Percentiles rank a stretch among this genome's conserved stretches.
These are phyloP conservation scores for Eurystomus gularis DNA, from an alignment of 2,113 vertebrate species.

Conservation along the genomic window DNA sequence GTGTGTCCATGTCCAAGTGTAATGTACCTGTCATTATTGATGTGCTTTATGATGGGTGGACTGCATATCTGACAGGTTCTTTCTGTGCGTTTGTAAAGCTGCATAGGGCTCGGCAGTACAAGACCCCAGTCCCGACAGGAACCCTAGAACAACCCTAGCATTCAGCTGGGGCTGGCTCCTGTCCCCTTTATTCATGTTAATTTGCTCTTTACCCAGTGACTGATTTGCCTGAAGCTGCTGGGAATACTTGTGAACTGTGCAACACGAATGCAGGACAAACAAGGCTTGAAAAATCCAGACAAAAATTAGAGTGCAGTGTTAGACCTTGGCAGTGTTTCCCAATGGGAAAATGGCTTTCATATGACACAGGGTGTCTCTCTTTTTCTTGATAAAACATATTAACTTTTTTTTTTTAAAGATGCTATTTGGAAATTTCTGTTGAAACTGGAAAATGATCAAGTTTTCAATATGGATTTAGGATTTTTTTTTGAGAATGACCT, in stretches of 20 bases:
- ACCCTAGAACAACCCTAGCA: neutral
- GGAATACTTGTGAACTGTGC: neutral
- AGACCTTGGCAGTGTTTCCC: neutral
- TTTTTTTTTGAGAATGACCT: neutral
- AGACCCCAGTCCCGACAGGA: neutral
- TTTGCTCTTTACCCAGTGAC: neutral
- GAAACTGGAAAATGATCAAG: neutral
- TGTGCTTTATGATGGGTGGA: neutral
- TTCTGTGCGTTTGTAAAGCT: neutral
- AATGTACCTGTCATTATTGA: constrained; percentile 25
- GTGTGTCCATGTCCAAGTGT: neutral
- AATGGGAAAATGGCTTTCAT: neutral
- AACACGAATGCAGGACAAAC: neutral
- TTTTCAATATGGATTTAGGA: neutral
- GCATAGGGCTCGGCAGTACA: fast-evolving
- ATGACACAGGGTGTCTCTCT: neutral
- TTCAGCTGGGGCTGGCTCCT: neutral
- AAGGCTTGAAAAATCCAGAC: neutral
- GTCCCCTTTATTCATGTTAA: neutral
- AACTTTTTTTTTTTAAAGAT: neutral
- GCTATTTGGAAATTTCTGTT: neutral
- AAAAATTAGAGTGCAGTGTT: neutral
- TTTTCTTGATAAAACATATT: neutral
- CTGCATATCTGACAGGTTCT: constrained; percentile 13
- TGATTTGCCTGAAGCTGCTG: neutral